phyloP scores from a whole-genome alignment of 2,888 invertebrate species.

The Drosophila nr. medialis region DNA sequence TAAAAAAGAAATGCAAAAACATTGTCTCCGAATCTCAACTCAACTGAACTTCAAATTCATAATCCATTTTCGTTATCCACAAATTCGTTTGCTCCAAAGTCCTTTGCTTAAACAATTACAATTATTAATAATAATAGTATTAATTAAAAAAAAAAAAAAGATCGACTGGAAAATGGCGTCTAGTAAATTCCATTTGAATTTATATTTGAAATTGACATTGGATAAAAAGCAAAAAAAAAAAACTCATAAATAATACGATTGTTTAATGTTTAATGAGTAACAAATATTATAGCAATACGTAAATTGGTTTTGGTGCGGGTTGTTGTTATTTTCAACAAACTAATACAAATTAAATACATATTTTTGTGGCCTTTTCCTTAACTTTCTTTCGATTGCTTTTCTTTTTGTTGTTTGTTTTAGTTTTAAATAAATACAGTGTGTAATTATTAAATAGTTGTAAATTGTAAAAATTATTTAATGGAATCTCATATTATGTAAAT shows the following conservation, averaged over 20 bases:
- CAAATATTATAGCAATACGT: constrained; percentile 57
- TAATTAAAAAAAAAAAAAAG: background rate
- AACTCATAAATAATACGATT: constrained; percentile 10
- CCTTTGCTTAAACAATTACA: constrained; percentile 16
- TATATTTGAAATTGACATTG: background rate
- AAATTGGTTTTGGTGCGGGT: constrained; percentile 65
- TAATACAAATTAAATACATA: constrained; percentile 76
- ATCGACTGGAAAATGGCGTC: constrained; percentile 30
- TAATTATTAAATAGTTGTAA: constrained; percentile 48
- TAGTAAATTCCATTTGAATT: constrained; percentile 21
- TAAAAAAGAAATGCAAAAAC: constrained; percentile 68
- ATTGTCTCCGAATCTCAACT: constrained; percentile 51
- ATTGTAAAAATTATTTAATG: constrained; percentile 35
- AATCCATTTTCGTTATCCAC: constrained; percentile 10
- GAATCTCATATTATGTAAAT: constrained; percentile 49
- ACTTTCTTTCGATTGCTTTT: background rate
- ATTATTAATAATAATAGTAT: constrained; percentile 21
- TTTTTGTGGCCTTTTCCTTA: constrained; percentile 66
- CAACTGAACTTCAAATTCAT: constrained; percentile 42
- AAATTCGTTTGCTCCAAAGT: constrained; percentile 22
- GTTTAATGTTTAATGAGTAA: constrained; percentile 34
- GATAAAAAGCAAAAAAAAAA: background rate
- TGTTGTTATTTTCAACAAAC: constrained; percentile 60
- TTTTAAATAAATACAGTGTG: constrained; percentile 61
- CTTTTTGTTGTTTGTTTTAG: background rate